Evolutionary conservation across 2,113 vertebrate species (phyloP).

Genomic region (Ochotona curzoniae): DNA sequence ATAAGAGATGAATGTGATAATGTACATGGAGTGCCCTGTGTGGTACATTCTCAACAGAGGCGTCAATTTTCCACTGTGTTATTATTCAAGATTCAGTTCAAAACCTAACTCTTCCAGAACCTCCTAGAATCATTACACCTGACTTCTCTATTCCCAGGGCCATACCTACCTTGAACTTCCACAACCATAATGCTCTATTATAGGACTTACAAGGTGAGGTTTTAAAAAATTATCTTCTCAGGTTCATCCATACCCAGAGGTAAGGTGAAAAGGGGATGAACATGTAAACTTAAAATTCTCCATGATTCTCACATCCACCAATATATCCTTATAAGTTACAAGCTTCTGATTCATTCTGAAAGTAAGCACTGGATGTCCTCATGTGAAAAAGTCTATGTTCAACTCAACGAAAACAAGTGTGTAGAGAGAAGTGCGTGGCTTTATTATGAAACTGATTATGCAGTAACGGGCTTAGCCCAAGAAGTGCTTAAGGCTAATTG

Average conservation of each 20-base stretch:
- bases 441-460: conserved; percentile 7
- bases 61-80: neutral
- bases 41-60: neutral
- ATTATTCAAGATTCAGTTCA: neutral
- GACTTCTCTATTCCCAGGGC: neutral
- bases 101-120: neutral
- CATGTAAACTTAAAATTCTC: neutral
- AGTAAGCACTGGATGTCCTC: neutral
- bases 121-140: too few species aligned
- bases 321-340: neutral
- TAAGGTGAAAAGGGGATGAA: neutral
- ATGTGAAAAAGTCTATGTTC: neutral
- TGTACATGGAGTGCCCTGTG: neutral
- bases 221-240: neutral
- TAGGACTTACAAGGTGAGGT: neutral
- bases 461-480: conserved; percentile 16
- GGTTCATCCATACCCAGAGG: neutral
- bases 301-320: neutral
- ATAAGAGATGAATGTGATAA: neutral
- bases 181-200: neutral
- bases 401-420: neutral
- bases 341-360: neutral
- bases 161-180: neutral
- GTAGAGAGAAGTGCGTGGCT: neutral
- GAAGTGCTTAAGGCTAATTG: conserved; percentile 3